Evolutionary conservation across 2,113 vertebrate genomes (phyloP), one percentile per base, ranked within the genome.

Genomic region (Alligator mississippiensis): DNA sequence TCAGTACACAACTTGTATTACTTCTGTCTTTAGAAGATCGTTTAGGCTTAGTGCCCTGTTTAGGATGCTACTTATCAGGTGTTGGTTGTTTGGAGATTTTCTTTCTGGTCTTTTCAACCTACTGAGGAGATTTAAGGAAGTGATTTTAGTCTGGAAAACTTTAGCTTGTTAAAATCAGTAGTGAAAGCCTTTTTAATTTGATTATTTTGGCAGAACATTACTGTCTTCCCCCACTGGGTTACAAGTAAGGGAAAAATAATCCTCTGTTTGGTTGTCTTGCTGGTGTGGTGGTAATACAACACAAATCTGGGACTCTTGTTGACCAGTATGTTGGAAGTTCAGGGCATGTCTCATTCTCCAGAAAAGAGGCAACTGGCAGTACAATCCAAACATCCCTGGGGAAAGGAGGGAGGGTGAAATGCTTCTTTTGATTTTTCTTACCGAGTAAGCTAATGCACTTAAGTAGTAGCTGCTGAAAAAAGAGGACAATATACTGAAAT

Each of bases 41-140:
- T 24, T 47, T 61, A 24, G 24, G 25, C 61, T 34, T 15, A 25
- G 30, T 22, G 22, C 14, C 24, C n/a, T 34, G 5, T 61, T 78
- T 79, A 61, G 21, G 34, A 16, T 24, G 62, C 66, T 87, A 5
- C 12, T 47, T 38, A 25, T 76, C 15, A 7, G 30, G 28, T 2
- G 28, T 28, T 77, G 34, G 7, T 24, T 55, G 9, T 9, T 47
- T 47, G 47, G 47, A 47, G 47, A 47, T 47, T 47, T 47, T 47
- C 47, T 47, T 47, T 47, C 2, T 0, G 1, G 8, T 6, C 9
- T 25, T 25, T 2, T 54, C 47, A 10, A 18, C 0, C 0, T 30
- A 1, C 19, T 47, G 59, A 0, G 1, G 12, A 24, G 54, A 5
- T 6, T 13, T 9, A 0, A 1, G 66, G 3, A 61, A 38, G 4